Conservation (phyloP, 2,797 vertebrate genomes). For the Oophaga sylvatica region DNA sequence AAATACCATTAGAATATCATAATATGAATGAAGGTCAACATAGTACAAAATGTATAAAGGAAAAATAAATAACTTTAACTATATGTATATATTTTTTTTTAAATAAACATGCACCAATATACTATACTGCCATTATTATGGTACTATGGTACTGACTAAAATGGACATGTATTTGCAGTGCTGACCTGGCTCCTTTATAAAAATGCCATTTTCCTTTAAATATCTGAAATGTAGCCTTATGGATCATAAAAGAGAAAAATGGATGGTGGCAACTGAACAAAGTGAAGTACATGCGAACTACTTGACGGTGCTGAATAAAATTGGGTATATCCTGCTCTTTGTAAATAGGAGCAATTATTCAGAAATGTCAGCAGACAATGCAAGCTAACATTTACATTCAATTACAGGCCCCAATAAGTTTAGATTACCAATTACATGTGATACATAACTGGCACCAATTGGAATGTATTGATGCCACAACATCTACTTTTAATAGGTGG, state of each 20-base stretch:
- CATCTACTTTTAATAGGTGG: background rate
- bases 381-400: background rate
- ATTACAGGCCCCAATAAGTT: conserved; percentile 3
- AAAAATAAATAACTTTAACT: too few species aligned
- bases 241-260: background rate
- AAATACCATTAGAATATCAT: too few species aligned
- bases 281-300: background rate
- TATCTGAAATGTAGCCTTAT: background rate
- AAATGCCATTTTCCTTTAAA: background rate
- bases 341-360: background rate
- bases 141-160: too few species aligned
- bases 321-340: background rate
- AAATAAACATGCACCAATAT: too few species aligned
- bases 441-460: background rate
- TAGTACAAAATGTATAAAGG: too few species aligned
- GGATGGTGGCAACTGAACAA: background rate
- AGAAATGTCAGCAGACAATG: background rate
- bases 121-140: too few species aligned
- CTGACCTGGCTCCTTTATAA: background rate
- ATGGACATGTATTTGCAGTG: background rate
- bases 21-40: too few species aligned
- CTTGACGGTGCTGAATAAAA: background rate
- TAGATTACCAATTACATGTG: conserved; percentile 1
- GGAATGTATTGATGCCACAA: background rate
- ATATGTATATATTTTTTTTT: too few species aligned